Conservation (phyloP, 2,113 vertebrate species). For the Macaca nemestrina region DNA sequence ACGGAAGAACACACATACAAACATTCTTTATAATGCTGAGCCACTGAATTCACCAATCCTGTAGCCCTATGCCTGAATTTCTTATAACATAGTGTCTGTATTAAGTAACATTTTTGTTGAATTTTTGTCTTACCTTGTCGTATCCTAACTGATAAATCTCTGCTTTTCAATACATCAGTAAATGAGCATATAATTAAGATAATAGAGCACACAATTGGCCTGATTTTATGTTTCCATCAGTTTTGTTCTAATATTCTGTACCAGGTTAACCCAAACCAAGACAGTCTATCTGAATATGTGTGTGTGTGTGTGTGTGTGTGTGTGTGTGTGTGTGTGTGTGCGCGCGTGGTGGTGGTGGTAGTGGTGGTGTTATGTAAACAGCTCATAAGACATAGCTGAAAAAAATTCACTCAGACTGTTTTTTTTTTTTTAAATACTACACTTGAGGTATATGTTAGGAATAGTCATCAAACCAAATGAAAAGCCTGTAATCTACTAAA, state of each 20-base stretch:
- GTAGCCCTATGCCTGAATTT: background rate
- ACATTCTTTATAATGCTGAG: background rate
- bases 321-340: background rate
- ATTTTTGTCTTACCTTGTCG: background rate
- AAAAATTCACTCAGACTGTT: background rate
- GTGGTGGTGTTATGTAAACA: background rate
- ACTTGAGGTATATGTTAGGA: background rate
- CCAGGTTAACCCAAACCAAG: background rate
- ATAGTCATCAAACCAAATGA: background rate
- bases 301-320: background rate
- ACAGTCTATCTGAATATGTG: background rate
- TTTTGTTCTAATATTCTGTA: background rate
- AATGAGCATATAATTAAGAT: background rate
- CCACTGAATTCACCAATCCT: background rate
- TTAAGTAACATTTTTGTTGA: background rate
- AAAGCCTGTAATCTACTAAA: slow-evolving; percentile 19
- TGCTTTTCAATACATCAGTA: background rate
- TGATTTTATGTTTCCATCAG: background rate
- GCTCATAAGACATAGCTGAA: background rate
- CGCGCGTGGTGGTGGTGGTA: background rate
- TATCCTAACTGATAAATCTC: background rate
- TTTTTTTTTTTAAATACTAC: background rate
- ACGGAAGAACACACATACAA: background rate
- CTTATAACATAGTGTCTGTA: background rate
- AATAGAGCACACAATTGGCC: background rate